Evolutionary conservation across 2,888 invertebrate species (phyloP).

Genomic region (Lasioglossum vierecki): DNA sequence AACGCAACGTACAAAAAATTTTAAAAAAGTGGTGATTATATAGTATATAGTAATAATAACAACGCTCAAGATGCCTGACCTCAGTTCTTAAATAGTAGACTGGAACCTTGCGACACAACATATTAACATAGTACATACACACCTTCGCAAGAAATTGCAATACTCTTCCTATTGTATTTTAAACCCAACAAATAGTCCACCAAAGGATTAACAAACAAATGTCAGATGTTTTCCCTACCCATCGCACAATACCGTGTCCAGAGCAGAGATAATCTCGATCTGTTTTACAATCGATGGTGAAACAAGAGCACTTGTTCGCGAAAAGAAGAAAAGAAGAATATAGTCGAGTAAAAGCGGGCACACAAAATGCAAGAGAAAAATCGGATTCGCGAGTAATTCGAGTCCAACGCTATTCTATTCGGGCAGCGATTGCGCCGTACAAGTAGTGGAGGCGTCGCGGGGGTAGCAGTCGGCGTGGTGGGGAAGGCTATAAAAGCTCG

Average conservation of each 20-base stretch:
- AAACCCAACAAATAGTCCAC: background rate
- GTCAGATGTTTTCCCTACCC: background rate
- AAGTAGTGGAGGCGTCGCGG: slow-evolving; percentile 67
- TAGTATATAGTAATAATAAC: too few relatives aligned
- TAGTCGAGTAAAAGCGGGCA: slow-evolving; percentile 24
- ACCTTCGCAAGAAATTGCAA: too few relatives aligned
- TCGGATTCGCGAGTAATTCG: slow-evolving; percentile 56
- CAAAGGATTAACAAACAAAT: background rate
- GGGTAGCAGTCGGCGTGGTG: slow-evolving; percentile 66
- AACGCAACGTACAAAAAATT: too few relatives aligned
- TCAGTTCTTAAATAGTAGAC: too few relatives aligned
- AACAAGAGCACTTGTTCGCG: background rate
- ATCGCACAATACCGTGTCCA: background rate
- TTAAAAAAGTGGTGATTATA: too few relatives aligned
- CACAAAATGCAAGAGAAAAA: slow-evolving; percentile 50
- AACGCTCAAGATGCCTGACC: too few relatives aligned
- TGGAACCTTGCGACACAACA: too few relatives aligned
- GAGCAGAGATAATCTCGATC: background rate
- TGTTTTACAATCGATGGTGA: background rate
- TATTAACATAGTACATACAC: too few relatives aligned
- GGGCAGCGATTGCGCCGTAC: slow-evolving; percentile 78
- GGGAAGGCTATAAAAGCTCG: slow-evolving; percentile 75
- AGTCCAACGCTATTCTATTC: slow-evolving; percentile 68
- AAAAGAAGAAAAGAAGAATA: background rate
- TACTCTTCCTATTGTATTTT: background rate